Base-by-base conservation (phyloP, 2,888 invertebrate genomes). In the Macrosiphum euphorbiae region DNA sequence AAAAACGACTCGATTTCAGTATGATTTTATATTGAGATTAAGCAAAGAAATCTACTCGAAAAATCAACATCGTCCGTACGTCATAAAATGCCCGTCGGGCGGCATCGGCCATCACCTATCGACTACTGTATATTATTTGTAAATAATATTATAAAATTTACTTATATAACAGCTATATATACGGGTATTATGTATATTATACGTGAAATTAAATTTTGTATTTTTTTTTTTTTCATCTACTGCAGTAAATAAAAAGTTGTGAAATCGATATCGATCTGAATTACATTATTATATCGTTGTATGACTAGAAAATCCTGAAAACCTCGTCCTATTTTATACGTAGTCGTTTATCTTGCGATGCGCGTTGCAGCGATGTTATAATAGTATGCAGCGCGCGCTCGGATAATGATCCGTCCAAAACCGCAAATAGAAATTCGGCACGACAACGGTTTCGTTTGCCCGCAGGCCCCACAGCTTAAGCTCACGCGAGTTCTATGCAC, bases 351-450 rank as follows among this genome's bases (percentile, higher is more conserved):
- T 85, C 44, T 44, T 44, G 26, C 41, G n/a, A 41, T 41, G 41
- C 85, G 41, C 86, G 86, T 28, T 78, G 47, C 13, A 44, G 28
- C 44, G 28, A 44, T 85, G 35, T 78, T 78, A 35, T 78, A 78
- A 24, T 78, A 78, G 35, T 78, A 41, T 78, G 78, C 78, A 35
- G 78, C 2, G 78, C 35, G 78, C 35, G 78, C 35, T 20, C 35
- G 35, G 35, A 78, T 78, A 78, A 78, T 20, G 86, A 86, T 47
- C 44, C 86, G 47, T 47, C 16, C 47, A 28, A 86, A 86, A 85
- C 85, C 85, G 44, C 85, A 86, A 86, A 86, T 86, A 86, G 86
- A 86, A 86, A 86, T 86, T 86, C 86, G 86, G 28, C 86, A 86
- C 47, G 44, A 86, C 85, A 28, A 47, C 78, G 35, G 78, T 35